A percentile compares a stretch with the other conserved stretches of the same genome.
These are phyloP conservation scores for Acridotheres tristis DNA, from an alignment of 2,797 vertebrate genomes.

Conservation along the genomic window DNA sequence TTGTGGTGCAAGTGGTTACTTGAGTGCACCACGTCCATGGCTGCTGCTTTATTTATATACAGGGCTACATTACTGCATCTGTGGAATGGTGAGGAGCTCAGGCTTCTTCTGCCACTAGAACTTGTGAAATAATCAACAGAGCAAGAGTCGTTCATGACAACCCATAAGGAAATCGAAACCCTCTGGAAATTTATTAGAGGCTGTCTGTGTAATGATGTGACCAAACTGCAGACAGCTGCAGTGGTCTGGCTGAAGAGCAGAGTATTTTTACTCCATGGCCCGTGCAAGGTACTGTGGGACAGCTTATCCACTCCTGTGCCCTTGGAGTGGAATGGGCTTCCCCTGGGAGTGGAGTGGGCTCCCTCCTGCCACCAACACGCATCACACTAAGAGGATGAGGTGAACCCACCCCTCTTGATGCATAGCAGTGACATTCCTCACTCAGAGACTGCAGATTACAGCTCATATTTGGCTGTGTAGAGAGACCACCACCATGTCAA, in stretches of 20 bases:
- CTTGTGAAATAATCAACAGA: conserved; percentile 36
- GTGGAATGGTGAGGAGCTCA: conserved; percentile 16
- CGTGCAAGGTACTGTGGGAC: fast-evolving
- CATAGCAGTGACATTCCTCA: background rate
- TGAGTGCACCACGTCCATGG: conserved; percentile 43
- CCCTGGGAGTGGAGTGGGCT: background rate
- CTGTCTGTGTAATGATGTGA: background rate
- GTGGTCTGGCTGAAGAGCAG: background rate
- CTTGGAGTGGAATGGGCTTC: background rate
- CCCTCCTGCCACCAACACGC: background rate
- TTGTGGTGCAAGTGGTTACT: conserved; percentile 67
- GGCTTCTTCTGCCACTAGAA: background rate
- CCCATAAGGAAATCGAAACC: background rate
- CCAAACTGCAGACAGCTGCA: background rate
- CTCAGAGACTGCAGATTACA: background rate
- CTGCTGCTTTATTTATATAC: conserved; percentile 46
- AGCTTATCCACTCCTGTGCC: background rate
- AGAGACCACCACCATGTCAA: background rate
- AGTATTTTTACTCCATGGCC: background rate
- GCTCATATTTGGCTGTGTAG: background rate
- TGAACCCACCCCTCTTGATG: background rate
- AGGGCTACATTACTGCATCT: conserved; percentile 42
- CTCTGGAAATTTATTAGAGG: background rate
- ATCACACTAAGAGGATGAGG: background rate
- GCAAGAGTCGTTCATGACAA: background rate